Conservation (phyloP, 2,888 invertebrate genomes). For the Synergus umbraculus region DNA sequence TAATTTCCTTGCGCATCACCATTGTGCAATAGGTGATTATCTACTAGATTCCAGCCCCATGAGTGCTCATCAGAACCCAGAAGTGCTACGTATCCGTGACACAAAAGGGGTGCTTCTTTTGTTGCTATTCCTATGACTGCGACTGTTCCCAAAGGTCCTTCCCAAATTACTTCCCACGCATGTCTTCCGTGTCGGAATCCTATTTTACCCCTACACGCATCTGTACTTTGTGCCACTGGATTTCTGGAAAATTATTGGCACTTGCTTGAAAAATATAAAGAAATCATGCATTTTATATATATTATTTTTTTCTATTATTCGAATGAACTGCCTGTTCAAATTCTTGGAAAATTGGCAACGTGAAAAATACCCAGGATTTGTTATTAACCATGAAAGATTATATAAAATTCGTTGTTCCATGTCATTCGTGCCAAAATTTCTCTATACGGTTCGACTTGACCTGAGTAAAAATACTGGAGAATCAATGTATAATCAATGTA, state of each 20-base stretch:
- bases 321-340: not conserved
- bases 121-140: conserved; percentile 98
- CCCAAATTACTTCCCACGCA: conserved; percentile 99
- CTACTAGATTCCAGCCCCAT: conserved; percentile 99
- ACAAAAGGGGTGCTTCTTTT: conserved; percentile 94
- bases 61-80: conserved; percentile 97
- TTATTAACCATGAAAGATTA: not conserved
- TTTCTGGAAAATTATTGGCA: conserved; percentile 81
- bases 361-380: not conserved
- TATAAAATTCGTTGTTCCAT: too few species aligned
- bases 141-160: conserved; percentile 98
- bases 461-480: not conserved
- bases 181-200: conserved; percentile 95
- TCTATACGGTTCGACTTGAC: too few species aligned
- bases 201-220: conserved; percentile 93
- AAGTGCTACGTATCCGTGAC: conserved; percentile 96
- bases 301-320: not conserved
- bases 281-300: not conserved
- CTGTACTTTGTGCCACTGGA: conserved; percentile 99
- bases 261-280: not conserved
- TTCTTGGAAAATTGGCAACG: not conserved
- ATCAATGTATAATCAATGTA: not conserved
- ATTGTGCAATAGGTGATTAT: conserved; percentile 97
- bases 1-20: conserved; percentile 96
- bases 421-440: too few species aligned